phyloP scores from a whole-genome alignment of 2,888 invertebrate genomes.

The Sphecodes monilicornis region DNA sequence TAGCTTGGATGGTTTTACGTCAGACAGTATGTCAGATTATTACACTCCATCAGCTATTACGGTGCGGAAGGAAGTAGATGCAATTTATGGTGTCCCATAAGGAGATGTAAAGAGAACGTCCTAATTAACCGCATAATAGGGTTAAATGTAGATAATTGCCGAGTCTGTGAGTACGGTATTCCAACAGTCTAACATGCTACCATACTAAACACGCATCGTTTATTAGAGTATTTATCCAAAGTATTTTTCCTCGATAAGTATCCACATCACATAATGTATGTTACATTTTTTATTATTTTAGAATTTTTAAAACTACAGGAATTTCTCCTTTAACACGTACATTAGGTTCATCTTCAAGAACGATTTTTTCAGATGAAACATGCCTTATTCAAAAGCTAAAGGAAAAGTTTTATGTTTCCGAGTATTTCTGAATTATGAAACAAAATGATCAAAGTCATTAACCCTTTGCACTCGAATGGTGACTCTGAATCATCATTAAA shows the following conservation, averaged over 20 bases:
- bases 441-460: too few species aligned
- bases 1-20: not conserved
- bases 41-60: slow-evolving; percentile 11
- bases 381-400: too few species aligned
- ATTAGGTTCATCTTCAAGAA: too few species aligned
- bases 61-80: slow-evolving; percentile 61
- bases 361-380: too few species aligned
- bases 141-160: slow-evolving; percentile 75
- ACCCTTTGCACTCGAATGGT: too few species aligned
- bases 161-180: slow-evolving; percentile 71
- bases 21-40: not conserved
- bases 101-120: slow-evolving; percentile 60
- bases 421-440: too few species aligned
- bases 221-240: not conserved
- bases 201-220: not conserved
- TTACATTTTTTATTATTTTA: not conserved
- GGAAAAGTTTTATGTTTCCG: too few species aligned
- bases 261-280: not conserved
- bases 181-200: slow-evolving; percentile 3
- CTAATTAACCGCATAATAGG: slow-evolving; percentile 76
- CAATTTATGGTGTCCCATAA: slow-evolving; percentile 45
- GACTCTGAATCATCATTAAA: too few species aligned
- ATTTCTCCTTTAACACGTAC: too few species aligned
- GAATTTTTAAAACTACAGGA: too few species aligned
- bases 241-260: not conserved